A percentile compares a stretch with the other conserved stretches of the same genome.
phyloP scores from a whole-genome alignment of 2,888 invertebrate genomes.

The Diploptera punctata region DNA sequence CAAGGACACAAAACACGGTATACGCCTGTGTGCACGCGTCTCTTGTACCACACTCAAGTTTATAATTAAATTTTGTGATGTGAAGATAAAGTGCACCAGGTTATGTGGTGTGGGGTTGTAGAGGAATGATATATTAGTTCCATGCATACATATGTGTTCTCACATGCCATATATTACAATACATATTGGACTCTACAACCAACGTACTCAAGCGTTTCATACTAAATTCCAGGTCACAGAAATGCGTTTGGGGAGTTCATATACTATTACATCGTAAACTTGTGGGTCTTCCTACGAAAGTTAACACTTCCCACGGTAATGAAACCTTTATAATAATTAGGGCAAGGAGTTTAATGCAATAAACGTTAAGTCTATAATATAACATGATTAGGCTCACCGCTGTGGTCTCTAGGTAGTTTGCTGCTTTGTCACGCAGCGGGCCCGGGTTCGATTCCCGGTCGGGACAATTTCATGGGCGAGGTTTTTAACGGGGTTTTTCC shows the following conservation, averaged over 20 bases:
- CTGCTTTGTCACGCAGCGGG: no score
- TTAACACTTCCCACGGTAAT: no score
- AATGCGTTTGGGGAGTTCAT: neutral
- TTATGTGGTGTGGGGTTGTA: neutral
- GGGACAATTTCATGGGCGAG: no score
- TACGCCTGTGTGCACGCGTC: no score
- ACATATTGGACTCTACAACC: neutral
- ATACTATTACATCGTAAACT: neutral
- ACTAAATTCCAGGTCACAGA: neutral
- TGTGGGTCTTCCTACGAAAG: neutral
- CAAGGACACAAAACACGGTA: no score
- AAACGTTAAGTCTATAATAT: no score
- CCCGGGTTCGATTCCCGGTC: no score
- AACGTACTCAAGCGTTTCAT: neutral
- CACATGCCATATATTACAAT: neutral
- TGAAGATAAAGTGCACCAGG: conserved; percentile 6
- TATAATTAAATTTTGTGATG: conserved; percentile 22
- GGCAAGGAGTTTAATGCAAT: no score
- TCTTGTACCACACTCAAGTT: neutral
- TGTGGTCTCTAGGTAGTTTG: no score
- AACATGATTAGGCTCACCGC: no score
- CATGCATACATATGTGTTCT: neutral
- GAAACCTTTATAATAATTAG: no score
- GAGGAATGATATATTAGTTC: neutral
- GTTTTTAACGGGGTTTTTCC: no score